Conservation (phyloP, 2,113 vertebrate genomes). For the Phrynosoma blainvillii region DNA sequence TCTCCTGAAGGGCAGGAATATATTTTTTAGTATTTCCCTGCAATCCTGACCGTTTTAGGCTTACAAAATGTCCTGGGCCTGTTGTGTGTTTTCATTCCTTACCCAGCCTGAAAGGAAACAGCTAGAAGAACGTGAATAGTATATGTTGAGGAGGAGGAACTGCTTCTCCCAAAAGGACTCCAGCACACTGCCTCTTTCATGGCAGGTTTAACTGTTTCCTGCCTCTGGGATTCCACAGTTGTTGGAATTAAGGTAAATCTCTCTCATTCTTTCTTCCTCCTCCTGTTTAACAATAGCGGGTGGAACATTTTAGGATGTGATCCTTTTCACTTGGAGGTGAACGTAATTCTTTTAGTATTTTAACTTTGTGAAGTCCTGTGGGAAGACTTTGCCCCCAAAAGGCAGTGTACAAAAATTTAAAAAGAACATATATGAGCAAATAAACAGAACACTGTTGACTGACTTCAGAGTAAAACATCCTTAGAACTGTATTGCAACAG, state of each 20-base stretch:
- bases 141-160: background rate
- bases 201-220: constrained; percentile 1
- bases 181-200: background rate
- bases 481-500: too few relatives aligned
- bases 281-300: background rate
- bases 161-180: constrained; percentile 1
- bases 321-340: background rate
- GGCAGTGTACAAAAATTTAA: background rate
- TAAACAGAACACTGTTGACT: background rate
- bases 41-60: background rate
- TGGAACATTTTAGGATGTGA: too few relatives aligned
- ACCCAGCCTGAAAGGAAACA: constrained; percentile 6
- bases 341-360: background rate
- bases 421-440: background rate
- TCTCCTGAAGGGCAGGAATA: background rate
- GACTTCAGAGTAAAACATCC: background rate
- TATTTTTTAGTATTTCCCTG: background rate
- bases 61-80: constrained; percentile 1
- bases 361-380: background rate
- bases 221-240: background rate
- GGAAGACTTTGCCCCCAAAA: background rate
- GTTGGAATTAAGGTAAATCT: background rate
- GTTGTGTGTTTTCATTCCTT: constrained; percentile 2
- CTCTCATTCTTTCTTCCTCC: background rate
- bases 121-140: constrained; percentile 7